Evolutionary conservation across 2,888 invertebrate species (phyloP).

Genomic region (Gisinianus flammeolus): DNA sequence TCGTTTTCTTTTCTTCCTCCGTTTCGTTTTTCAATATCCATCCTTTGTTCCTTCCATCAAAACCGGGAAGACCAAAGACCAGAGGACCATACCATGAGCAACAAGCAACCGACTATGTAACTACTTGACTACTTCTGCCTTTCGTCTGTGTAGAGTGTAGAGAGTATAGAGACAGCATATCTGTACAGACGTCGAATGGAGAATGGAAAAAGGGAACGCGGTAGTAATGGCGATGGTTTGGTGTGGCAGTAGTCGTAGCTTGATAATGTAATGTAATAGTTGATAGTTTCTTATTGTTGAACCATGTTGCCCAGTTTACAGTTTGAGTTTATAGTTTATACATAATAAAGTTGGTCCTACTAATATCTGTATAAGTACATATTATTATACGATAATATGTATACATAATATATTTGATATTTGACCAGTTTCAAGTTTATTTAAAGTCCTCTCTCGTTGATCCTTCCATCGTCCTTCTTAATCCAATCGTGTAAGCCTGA

Average conservation of each 20-base stretch:
- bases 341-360: background rate
- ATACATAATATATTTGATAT: background rate
- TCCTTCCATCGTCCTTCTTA: background rate
- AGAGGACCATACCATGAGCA: background rate
- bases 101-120: background rate
- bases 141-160: background rate
- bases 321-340: background rate
- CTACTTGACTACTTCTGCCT: background rate
- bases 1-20: background rate
- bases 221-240: slow-evolving; percentile 14
- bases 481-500: slow-evolving; percentile 18
- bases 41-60: slow-evolving; percentile 31
- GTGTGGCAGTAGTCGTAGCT: slow-evolving; percentile 17
- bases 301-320: slow-evolving; percentile 26
- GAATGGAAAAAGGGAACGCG: background rate
- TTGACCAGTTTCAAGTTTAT: background rate
- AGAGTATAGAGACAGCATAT: background rate
- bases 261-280: too few relatives aligned
- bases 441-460: too few relatives aligned
- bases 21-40: slow-evolving; percentile 2
- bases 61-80: background rate
- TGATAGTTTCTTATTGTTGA: too few relatives aligned
- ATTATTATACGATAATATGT: background rate
- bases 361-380: background rate
- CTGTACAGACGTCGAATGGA: too few relatives aligned